Conservation (phyloP, 2,113 vertebrate genomes). For the Bujurquina vittata region DNA sequence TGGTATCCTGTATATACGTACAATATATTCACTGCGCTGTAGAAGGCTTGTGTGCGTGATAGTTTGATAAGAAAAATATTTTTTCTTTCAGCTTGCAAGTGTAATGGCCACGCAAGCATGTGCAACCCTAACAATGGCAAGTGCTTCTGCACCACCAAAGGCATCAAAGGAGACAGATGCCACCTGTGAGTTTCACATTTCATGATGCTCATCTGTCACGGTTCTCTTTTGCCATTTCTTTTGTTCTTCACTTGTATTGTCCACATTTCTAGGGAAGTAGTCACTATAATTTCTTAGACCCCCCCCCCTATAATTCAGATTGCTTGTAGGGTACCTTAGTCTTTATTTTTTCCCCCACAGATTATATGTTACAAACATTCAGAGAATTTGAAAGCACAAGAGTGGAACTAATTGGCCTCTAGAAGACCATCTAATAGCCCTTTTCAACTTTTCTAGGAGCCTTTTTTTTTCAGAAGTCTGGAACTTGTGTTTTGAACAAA, state of each 20-base stretch:
- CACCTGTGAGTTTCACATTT: slow-evolving; percentile 87
- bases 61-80: background rate
- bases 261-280: too few species aligned
- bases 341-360: background rate
- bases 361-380: background rate
- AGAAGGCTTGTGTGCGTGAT: background rate
- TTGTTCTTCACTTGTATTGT: background rate
- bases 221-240: background rate
- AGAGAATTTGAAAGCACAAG: background rate
- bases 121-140: slow-evolving; percentile 95
- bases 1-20: background rate
- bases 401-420: background rate
- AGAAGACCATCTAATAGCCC: background rate
- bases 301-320: background rate
- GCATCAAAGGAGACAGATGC: slow-evolving; percentile 97
- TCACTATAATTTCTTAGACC: too few species aligned
- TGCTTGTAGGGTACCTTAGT: background rate
- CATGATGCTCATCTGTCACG: background rate
- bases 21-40: background rate
- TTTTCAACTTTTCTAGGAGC: background rate
- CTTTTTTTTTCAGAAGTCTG: background rate
- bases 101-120: slow-evolving; percentile 94
- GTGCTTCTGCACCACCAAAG: slow-evolving; percentile 98
- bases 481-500: background rate
- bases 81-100: slow-evolving; percentile 88